phyloP scores from a whole-genome alignment of 2,797 vertebrate genomes.

The Myripristis murdjan region DNA sequence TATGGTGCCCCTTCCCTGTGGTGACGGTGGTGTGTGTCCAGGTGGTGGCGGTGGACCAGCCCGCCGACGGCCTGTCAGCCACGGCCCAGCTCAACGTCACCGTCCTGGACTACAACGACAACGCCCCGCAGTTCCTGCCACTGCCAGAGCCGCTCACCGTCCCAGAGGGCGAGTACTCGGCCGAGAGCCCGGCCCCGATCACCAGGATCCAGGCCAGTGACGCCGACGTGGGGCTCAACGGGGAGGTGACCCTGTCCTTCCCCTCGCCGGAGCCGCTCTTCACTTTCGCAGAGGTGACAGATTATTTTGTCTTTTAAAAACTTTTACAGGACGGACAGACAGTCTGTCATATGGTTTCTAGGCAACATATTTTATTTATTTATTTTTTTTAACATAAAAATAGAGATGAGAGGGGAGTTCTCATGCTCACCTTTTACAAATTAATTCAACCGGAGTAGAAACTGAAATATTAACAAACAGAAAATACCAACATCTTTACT shows the following conservation, averaged over 20 bases:
- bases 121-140: constrained; percentile 84
- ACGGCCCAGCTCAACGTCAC: constrained; percentile 82
- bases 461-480: too few relatives aligned
- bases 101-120: constrained; percentile 88
- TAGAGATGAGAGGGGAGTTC: too few relatives aligned
- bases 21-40: constrained; percentile 60
- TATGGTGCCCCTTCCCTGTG: too few relatives aligned
- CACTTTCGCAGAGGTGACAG: constrained; percentile 81
- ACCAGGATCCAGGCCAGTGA: constrained; percentile 75
- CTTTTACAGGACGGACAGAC: too few relatives aligned
- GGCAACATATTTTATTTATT: too few relatives aligned
- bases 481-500: too few relatives aligned
- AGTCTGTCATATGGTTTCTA: too few relatives aligned
- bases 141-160: constrained; percentile 70
- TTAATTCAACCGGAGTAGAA: too few relatives aligned
- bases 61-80: constrained; percentile 70
- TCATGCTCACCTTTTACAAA: too few relatives aligned
- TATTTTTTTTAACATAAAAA: too few relatives aligned
- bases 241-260: constrained; percentile 71
- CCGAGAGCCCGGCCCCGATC: constrained; percentile 45
- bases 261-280: constrained; percentile 71
- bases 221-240: constrained; percentile 81
- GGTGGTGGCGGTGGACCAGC: constrained; percentile 86
- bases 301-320: too few relatives aligned
- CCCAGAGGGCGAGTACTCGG: constrained; percentile 76